Evolutionary conservation across 2,113 vertebrate species (phyloP).

Genomic region (Aptenodytes forsteri): DNA sequence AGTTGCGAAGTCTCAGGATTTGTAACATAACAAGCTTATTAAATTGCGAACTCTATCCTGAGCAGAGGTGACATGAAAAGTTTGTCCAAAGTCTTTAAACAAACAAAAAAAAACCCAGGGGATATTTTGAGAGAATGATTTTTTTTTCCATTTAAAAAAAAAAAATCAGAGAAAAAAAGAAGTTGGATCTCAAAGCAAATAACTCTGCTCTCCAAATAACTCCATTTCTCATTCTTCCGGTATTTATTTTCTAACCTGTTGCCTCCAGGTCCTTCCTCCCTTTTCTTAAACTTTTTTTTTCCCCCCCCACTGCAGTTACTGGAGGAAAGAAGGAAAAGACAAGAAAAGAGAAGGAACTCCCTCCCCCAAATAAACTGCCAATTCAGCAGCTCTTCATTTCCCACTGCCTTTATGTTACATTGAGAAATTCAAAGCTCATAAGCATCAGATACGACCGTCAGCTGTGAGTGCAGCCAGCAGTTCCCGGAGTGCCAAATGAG

Average conservation of each 20-base stretch:
- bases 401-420: not conserved
- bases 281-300: not conserved
- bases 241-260: slow-evolving; percentile 8
- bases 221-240: not conserved
- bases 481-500: not conserved
- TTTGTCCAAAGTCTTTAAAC: not conserved
- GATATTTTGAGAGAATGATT: not conserved
- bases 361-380: not conserved
- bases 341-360: not conserved
- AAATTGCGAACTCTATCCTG: not conserved
- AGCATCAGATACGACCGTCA: fast-evolving
- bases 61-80: not conserved
- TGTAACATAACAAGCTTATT: not conserved
- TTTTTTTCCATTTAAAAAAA: not conserved
- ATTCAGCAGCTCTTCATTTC: not conserved
- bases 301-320: not conserved
- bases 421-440: not conserved
- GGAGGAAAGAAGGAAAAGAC: not conserved
- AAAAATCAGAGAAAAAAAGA: not conserved
- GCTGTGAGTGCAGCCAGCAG: not conserved
- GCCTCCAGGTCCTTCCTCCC: not conserved
- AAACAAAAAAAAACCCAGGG: not conserved
- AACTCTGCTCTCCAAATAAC: not conserved
- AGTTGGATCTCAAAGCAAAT: not conserved
- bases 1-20: not conserved